Base-by-base conservation (phyloP, 2,888 invertebrate species). In the Scaptomyza parva region DNA sequence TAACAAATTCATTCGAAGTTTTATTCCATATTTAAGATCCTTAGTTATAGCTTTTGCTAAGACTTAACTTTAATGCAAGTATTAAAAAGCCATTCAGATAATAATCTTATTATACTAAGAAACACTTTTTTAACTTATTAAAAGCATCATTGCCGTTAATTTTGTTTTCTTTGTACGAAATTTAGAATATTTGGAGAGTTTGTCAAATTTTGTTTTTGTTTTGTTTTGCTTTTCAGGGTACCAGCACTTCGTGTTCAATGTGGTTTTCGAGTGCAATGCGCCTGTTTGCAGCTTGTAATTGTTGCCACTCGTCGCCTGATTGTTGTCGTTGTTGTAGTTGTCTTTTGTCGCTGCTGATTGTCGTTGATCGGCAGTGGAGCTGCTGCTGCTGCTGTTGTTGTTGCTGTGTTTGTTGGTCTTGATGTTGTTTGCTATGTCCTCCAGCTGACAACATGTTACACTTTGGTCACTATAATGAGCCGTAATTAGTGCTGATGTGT, bases 401-500 rank as follows among this genome's bases (percentile, higher is more conserved):
- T 58, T 77, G 80, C 14, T 59, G 53, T 17, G 53, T 62, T 14
- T 62, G 80, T 59, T 78, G n/a, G n/a, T n/a, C n/a, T n/a, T n/a
- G n/a, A n/a, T n/a, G n/a, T n/a, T n/a, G n/a, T n/a, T n/a, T n/a
- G 76, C 18, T 30, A 20, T 47, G 11, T 85, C 79, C 82, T 75
- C 86, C 68, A 62, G 74, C 73, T 79, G 86, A 81, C 88, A 88
- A 88, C 85, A 84, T 85, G 85, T 78, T 85, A 85, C 85, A 85
- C 85, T 85, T 85, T 88, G 88, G 85, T 84, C 88, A 85, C 88
- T 76, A 86, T 85, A 85, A 85, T 85, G 85, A 85, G 85, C 84
- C 86, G 84, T 88, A 85, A 85, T 85, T 85, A 88, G 85, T 88
- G 84, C 71, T 66, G 77, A 73, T 81, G 75, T 77, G 82, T 74